Conservation (phyloP, 2,797 vertebrate species). For the Simalia tracyae region DNA sequence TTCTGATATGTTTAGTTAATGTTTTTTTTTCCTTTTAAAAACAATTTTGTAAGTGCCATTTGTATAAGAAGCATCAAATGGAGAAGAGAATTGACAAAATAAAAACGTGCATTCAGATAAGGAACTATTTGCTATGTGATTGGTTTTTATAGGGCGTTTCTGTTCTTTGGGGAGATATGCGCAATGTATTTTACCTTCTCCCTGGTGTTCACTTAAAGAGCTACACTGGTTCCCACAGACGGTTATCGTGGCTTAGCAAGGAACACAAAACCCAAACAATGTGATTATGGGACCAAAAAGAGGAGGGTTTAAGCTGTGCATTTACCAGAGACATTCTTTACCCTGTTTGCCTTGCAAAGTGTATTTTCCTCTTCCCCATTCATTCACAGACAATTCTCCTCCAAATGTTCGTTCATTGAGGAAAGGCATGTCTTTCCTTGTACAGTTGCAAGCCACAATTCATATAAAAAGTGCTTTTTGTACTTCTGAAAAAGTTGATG, state of each 20-base stretch:
- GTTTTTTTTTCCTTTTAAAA: conserved; percentile 70
- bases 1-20: conserved; percentile 75
- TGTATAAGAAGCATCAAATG: conserved; percentile 86
- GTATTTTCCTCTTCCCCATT: background rate
- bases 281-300: background rate
- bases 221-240: background rate
- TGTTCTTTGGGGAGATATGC: background rate
- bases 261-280: background rate
- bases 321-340: background rate
- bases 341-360: background rate
- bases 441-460: background rate
- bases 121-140: fast-evolving
- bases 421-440: background rate
- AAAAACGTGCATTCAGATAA: conserved; percentile 65
- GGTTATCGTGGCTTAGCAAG: background rate
- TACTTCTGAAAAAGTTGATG: no score
- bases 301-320: background rate
- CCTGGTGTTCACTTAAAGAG: background rate
- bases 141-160: background rate
- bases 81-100: conserved; percentile 66
- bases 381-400: background rate
- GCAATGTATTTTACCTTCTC: background rate
- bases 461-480: no score
- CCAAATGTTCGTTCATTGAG: background rate
- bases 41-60: conserved; percentile 89